phyloP scores from a whole-genome alignment of 2,888 invertebrate species.

The Lysandra bellargus region DNA sequence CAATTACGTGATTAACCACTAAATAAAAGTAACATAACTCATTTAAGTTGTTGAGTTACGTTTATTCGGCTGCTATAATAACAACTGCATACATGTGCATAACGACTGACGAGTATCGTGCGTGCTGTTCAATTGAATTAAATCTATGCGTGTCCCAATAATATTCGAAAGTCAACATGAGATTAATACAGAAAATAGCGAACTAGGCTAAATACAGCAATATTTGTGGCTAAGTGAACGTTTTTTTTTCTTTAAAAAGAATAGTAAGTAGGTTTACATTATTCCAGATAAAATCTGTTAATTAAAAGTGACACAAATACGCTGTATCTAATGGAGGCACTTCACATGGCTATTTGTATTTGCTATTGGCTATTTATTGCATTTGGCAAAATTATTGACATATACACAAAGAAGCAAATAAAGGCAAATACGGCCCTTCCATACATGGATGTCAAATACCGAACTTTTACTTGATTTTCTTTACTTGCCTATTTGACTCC shows the following conservation, averaged over 20 bases:
- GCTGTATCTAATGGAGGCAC: background rate
- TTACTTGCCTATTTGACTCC: too few species aligned
- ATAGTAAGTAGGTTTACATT: background rate
- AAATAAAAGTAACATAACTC: background rate
- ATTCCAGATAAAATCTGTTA: background rate
- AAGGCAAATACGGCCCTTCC: too few species aligned
- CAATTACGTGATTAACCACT: background rate
- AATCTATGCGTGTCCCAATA: slow-evolving; percentile 34
- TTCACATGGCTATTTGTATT: too few species aligned
- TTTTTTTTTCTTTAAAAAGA: background rate
- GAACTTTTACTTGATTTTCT: too few species aligned
- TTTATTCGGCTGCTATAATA: background rate
- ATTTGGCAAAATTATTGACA: too few species aligned
- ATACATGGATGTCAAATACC: too few species aligned
- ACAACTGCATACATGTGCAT: slow-evolving; percentile 20
- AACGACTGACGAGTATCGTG: background rate
- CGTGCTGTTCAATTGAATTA: background rate
- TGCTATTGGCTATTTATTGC: too few species aligned
- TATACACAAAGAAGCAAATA: too few species aligned
- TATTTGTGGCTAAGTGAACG: background rate
- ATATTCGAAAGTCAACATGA: slow-evolving; percentile 40
- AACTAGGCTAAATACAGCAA: slow-evolving; percentile 29
- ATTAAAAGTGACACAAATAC: too few species aligned
- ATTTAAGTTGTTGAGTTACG: background rate
- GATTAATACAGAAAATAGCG: slow-evolving; percentile 35